These are phyloP conservation scores for Ochotona curzoniae DNA, from an alignment of 2,113 vertebrate species.

Conservation along the genomic window DNA sequence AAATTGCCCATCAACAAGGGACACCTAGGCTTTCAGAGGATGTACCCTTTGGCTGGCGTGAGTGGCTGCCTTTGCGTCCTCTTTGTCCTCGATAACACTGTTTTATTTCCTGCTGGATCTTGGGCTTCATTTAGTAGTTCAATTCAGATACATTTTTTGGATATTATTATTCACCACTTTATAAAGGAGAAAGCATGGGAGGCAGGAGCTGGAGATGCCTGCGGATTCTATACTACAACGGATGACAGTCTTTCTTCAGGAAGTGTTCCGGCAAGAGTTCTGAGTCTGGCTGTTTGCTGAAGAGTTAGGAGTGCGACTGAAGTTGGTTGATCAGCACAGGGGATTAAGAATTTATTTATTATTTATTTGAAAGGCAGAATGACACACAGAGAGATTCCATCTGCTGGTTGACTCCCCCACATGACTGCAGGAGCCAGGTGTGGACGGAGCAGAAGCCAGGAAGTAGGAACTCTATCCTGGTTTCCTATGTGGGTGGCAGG, in stretches of 20 bases:
- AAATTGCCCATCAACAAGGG: background rate
- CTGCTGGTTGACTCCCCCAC: too few species aligned
- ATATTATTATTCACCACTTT: background rate
- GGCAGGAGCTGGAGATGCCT: conserved; percentile 21
- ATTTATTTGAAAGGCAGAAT: too few species aligned
- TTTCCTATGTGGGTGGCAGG: too few species aligned
- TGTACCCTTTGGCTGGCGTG: background rate
- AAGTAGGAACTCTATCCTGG: too few species aligned
- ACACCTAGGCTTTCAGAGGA: background rate
- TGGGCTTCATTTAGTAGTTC: conserved; percentile 41
- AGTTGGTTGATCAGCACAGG: background rate
- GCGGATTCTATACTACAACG: background rate
- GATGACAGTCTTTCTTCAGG: background rate
- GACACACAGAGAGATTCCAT: too few species aligned
- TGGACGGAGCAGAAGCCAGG: too few species aligned
- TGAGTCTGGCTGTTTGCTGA: conserved; percentile 30
- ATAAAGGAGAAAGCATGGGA: conserved; percentile 30
- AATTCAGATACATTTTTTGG: conserved; percentile 10
- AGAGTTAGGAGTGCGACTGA: conserved; percentile 5
- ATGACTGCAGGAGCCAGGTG: too few species aligned
- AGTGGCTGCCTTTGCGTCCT: background rate
- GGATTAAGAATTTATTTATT: background rate
- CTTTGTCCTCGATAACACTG: background rate
- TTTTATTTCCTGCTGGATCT: conserved; percentile 22
- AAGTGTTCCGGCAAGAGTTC: background rate